Evolutionary conservation across 1,140 invertebrate species (phyloP), one percentile per base, ranked within the genome.

Genomic region (Andrena cerasifolii): DNA sequence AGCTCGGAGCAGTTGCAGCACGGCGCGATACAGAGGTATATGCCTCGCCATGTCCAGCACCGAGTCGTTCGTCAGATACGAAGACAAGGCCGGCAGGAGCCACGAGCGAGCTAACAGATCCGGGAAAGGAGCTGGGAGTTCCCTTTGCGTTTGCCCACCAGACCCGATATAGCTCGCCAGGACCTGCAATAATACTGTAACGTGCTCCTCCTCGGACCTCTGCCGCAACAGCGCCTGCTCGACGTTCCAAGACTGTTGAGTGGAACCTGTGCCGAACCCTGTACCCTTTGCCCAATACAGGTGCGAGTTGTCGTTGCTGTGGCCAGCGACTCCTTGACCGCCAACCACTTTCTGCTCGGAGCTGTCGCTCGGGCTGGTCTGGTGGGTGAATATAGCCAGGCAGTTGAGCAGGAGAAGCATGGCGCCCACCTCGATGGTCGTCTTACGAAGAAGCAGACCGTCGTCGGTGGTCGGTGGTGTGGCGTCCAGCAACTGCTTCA

Each of bases 251-350:
- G 96, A 97, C 87, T 98, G 98, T 70, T 97, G 96, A 2, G 97
- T 99, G 1, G 97, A 98, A 1, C 98, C 98, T 0, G 98, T 98
- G 16, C 98, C 98, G 91, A 98, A 99, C 4, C 98, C 98, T 1
- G 98, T 98, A 8, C 96, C 96, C 89, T 99, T 99, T 0, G 98
- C 98, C 98, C 98, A 99, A 91, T 98, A 99, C 77, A 97, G 93
- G 87, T 98, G 97, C 1, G 95, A 95, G 82, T 97, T 97, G 73
- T 97, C 96, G 85, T 96, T 95, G 31, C 91, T 92, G 0, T 86
- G 83, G 24, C 84, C 84, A 28, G 88, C 89, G 59, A 70, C 87
- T 40, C 76, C 85, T 21, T 72, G 82, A 8, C 24, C 70, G 1
- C 76, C 65, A 0, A 6, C 8, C 12, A 33, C 28, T 53, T 84